Evolutionary conservation across 2,113 vertebrate genomes (phyloP), one percentile per base, ranked within the genome.

Genomic region (Caloenas nicobarica): DNA sequence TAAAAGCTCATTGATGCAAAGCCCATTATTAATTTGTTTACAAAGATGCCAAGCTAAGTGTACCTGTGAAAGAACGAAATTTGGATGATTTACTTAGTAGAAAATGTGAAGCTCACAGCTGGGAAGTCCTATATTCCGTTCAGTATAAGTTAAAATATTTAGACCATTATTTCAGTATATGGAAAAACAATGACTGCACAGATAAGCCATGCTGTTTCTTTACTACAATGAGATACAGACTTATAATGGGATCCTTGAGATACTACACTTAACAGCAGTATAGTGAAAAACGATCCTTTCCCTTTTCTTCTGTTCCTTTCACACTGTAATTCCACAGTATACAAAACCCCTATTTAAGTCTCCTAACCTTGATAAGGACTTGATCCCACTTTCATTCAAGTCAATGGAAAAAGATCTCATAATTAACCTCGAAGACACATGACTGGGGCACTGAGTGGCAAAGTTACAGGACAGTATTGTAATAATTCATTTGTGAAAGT

Each of bases 311-410:
- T 91, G 53, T 29, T 89, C 72, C 65, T 93, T 96, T 86, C 73
- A 88, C 76, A 78, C 80, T 65, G 36, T 84, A 89, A 93, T 69
- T 93, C 73, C 88, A 79, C 38, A 61, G 81, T 24, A 84, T 24
- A 94, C 44, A 92, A 96, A 92, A 13, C 61, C 86, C 21, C 81
- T 85, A 69, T 89, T 96, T 94, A 96, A 80, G 53, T 65, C 77
- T 94, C 77, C 70, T 84, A 91, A 56, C 53, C 72, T 65, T 84
- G 81, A 93, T 84, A 96, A 94, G 83, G 93, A 94, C 53, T 92
- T 72, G 77, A 94, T 79, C 85, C 57, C 28, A 76, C 31, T 91
- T 57, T 74, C 53, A 90, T 69, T 91, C 88, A 94, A 86, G 40
- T 61, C 29, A 68, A 44, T 72, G 70, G 80, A 76, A 89, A 91